These are phyloP conservation scores for Plodia interpunctella DNA, from an alignment of 1,140 invertebrate species.

Conservation along the genomic window DNA sequence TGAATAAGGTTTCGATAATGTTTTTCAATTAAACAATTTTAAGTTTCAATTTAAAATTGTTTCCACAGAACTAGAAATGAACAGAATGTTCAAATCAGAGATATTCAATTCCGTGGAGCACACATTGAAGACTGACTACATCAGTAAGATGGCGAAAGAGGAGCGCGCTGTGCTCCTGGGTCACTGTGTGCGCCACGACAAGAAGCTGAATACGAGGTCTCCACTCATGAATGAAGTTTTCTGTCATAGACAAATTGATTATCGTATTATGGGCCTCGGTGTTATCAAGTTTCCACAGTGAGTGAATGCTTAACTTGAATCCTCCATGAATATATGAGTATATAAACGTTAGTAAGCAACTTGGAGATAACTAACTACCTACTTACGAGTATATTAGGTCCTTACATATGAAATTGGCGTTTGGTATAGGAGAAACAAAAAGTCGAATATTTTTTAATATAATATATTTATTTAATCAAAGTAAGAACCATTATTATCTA, in stretches of 20 bases:
- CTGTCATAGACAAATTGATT: slow-evolving; percentile 58
- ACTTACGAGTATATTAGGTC: no score
- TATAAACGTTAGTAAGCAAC: not conserved
- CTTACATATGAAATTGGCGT: no score
- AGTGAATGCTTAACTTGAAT: slow-evolving; percentile 22
- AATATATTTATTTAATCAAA: no score
- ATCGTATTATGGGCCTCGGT: slow-evolving; percentile 57
- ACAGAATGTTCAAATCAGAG: slow-evolving; percentile 79
- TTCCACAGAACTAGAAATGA: slow-evolving; percentile 78
- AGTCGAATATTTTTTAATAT: no score
- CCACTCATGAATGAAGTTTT: slow-evolving; percentile 68
- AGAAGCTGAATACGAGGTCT: slow-evolving; percentile 55
- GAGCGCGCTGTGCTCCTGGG: slow-evolving; percentile 52
- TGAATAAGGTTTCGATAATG: no score
- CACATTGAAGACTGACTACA: slow-evolving; percentile 42
- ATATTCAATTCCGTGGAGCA: slow-evolving; percentile 77
- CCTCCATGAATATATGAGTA: not conserved
- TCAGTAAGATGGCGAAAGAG: slow-evolving; percentile 48
- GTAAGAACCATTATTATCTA: no score
- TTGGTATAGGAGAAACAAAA: no score
- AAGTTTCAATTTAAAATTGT: not conserved
- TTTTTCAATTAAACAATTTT: no score
- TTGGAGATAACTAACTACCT: no score
- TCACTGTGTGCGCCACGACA: slow-evolving; percentile 48
- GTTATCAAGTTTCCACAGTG: slow-evolving; percentile 57